Base-by-base conservation (phyloP, 2,797 vertebrate species). In the Luscinia luscinia region DNA sequence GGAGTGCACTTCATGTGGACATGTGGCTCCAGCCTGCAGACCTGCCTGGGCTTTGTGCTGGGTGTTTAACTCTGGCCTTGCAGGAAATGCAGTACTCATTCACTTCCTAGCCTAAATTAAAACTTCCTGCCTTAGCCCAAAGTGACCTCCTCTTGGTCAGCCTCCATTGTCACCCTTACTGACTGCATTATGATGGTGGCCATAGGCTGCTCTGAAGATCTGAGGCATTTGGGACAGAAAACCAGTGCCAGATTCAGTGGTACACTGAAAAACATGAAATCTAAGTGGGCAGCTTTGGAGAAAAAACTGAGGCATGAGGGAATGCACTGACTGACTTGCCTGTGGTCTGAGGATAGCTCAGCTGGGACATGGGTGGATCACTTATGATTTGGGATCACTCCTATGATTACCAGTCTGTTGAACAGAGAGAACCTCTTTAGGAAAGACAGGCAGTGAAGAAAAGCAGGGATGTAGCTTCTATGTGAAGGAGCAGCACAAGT, bases 41-140 rank as follows among this genome's bases (percentile, higher is more conserved):
- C 59, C 41, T 38, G 40, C 41, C 45, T 84, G 41, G 54, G 58
- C 12, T 63, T 67, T 84, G 49, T 52, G 36, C 52, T 68, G 84
- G 23, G 15, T 61, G 32, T 64, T 84, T 64, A 72, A 55, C 66
- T 83, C 40, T 45, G 69, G 40, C 41, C 69, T 90, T 69, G 30
- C 67, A 94, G 95, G 91, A 96, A 92, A 86, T 30, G 67, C 69
- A 55, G 38, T 6, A 26, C 24, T 74, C 82, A 43, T 82, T 78
- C 49, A 55, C 70, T 82, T 94, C 91, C 85, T 61, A 68, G 51
- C 27, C 83, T 90, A 91, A 93, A 94, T 70, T 57, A 96, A 94
- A 94, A 89, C 54, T 82, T 91, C 58, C 84, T 63, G 48, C 30
- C 48, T 64, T 55, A 86, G 80, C 34, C 49, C 64, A 72, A 87